A percentile compares a stretch with the other conserved stretches of the same genome.
Conservation (phyloP, 1,140 invertebrate species). For the Odontomachus brunneus region DNA sequence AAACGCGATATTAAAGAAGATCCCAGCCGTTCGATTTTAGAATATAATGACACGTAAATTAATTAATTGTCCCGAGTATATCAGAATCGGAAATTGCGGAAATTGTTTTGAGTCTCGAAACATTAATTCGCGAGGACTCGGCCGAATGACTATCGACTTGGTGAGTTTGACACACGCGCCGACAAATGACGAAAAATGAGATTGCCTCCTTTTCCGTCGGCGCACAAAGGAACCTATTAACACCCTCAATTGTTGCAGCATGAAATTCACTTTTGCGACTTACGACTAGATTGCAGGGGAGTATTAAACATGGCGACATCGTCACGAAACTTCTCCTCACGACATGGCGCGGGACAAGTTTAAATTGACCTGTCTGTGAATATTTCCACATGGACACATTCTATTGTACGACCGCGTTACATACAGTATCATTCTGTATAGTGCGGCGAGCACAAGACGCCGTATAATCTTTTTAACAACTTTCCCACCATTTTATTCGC, state of each 20-base stretch:
- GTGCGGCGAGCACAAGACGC: slow-evolving; percentile 5
- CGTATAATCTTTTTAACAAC: slow-evolving; percentile 35
- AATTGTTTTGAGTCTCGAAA: slow-evolving; percentile 3
- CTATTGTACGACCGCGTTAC: slow-evolving; percentile 20
- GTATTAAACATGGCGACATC: slow-evolving; percentile 4
- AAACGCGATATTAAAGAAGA: slow-evolving; percentile 52
- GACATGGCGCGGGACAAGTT: slow-evolving; percentile 19
- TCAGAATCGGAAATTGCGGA: slow-evolving; percentile 30
- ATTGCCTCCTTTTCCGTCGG: background rate
- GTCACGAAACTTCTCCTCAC: slow-evolving; percentile 39
- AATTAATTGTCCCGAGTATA: slow-evolving; percentile 33
- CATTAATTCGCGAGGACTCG: slow-evolving; percentile 16
- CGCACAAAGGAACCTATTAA: background rate
- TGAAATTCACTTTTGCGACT: slow-evolving; percentile 27
- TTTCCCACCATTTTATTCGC: slow-evolving; percentile 17
- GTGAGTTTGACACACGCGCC: too few species aligned
- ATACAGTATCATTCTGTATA: slow-evolving; percentile 16
- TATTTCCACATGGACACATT: slow-evolving; percentile 27
- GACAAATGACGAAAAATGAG: background rate
- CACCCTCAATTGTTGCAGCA: background rate
- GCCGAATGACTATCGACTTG: background rate
- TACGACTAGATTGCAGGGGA: slow-evolving; percentile 1
- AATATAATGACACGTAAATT: slow-evolving; percentile 44
- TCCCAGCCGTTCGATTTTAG: slow-evolving; percentile 43
- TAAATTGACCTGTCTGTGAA: slow-evolving; percentile 22